Base-by-base conservation (phyloP, 2,113 vertebrate genomes). In the Mesoclemmys tuberculata region DNA sequence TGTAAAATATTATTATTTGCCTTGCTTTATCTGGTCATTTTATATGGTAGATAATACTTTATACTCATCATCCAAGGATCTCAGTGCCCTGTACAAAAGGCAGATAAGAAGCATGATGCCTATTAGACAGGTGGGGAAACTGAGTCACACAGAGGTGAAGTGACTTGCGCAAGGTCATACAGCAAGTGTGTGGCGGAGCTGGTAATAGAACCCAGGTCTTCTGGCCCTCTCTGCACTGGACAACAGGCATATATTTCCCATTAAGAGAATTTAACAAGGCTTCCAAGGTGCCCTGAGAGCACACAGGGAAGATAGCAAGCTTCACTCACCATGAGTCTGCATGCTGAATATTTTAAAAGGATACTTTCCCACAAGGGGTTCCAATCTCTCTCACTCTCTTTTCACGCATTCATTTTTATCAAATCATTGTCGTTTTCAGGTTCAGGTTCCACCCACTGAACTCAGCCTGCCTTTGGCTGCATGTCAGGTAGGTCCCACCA, bases 321-420 rank as follows among this genome's bases (percentile, higher is more conserved):
- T 95, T 92, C 84, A 58, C 75, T 91, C 94, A 96, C 96, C 91
- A 90, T 10, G 38, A 77, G 84, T 22, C 92, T 85, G 89, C 92
- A 92, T 95, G 81, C 93, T 85, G 94, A 91, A 87, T 86, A 88
- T 89, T 92, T 88, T 58, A 83, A 87, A 85, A 41, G 92, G 3
- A 93, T 94, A 86, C 56, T 93, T 89, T 96, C 74, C 85, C 2
- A 1, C 79, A 55, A 81, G 93, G 75, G 81, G 54, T 58, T 90
- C 88, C 87, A 90, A 95, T 96, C 94, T 83, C 79, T 95, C 93
- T 68, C 88, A 88, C 90, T 38, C 89, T 90, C 80, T 94, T 92
- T 93, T 96, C 96, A 94, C 96, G 96, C 89, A 96, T 97, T 95
- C 90, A 93, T 96, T 97, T 97, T 96, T 94, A 97, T 96, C 97